Conservation (phyloP, 2,888 invertebrate genomes). For the Drosophila falleni region DNA sequence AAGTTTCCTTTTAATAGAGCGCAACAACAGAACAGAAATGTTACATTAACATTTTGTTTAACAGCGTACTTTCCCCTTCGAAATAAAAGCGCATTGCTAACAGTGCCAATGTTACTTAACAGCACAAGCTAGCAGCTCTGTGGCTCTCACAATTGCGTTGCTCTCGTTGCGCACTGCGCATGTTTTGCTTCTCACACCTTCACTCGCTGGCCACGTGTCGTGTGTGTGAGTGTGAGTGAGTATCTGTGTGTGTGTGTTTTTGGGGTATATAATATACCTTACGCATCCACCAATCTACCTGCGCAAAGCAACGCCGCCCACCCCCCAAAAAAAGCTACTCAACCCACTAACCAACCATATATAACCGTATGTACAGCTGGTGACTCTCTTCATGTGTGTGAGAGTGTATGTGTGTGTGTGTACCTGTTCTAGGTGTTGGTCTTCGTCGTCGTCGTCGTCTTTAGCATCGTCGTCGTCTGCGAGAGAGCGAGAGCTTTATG, state of each 20-base stretch:
- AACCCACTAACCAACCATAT: slow-evolving; percentile 43
- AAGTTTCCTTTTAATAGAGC: slow-evolving; percentile 28
- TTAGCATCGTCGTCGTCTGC: slow-evolving; percentile 46
- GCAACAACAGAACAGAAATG: slow-evolving; percentile 25
- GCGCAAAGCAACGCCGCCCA: slow-evolving; percentile 75
- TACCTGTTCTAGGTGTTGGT: slow-evolving; percentile 75
- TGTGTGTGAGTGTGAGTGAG: slow-evolving; percentile 25
- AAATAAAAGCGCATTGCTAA: background rate
- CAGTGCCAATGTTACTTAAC: slow-evolving; percentile 29
- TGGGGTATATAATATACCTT: slow-evolving; percentile 82
- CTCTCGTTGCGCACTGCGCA: slow-evolving; percentile 50
- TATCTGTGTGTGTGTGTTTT: slow-evolving; percentile 39
- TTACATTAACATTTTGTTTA: slow-evolving; percentile 22
- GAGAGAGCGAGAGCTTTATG: slow-evolving; percentile 47
- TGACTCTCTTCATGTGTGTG: slow-evolving; percentile 31
- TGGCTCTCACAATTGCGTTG: slow-evolving; percentile 15
- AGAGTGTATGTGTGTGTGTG: slow-evolving; percentile 46
- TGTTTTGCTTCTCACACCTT: slow-evolving; percentile 58
- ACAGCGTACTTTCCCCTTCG: slow-evolving; percentile 49
- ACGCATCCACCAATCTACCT: slow-evolving; percentile 86
- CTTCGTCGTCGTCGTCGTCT: slow-evolving; percentile 49
- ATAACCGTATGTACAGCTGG: slow-evolving; percentile 47
- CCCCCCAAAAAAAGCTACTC: slow-evolving; percentile 39
- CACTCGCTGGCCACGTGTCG: slow-evolving; percentile 50
- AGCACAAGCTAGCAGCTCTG: background rate